Conservation (phyloP, 2,888 invertebrate species). For the Pediacus dermestoides region DNA sequence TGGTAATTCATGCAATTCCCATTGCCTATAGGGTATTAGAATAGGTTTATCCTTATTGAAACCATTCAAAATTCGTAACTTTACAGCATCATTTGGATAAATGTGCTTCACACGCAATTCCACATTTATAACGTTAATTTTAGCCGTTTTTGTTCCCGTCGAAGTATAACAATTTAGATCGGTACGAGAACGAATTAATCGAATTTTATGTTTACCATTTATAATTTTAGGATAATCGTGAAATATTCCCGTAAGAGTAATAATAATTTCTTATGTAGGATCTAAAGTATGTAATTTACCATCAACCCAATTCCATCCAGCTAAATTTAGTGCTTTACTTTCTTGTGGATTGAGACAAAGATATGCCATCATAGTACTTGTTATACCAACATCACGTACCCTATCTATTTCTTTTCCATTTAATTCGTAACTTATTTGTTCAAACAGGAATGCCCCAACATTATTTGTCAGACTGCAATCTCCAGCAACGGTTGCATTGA, state of each 20-base stretch:
- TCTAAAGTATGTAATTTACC: neutral
- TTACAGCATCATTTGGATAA: conserved; percentile 18
- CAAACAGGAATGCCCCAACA: conserved; percentile 17
- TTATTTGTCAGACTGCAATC: conserved; percentile 13
- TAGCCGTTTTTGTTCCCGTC: conserved; percentile 2
- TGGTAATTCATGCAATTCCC: conserved; percentile 22
- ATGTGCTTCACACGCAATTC: conserved; percentile 19
- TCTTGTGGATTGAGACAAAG: conserved; percentile 14
- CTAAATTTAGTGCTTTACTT: conserved; percentile 12
- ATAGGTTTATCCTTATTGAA: conserved; percentile 17
- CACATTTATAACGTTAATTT: conserved; percentile 14
- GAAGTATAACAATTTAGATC: conserved; percentile 16
- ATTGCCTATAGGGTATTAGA: conserved; percentile 20
- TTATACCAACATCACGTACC: conserved; percentile 19
- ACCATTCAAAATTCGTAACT: conserved; percentile 14
- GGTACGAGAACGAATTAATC: conserved; percentile 17
- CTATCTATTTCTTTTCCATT: conserved; percentile 17
- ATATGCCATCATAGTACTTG: conserved; percentile 15
- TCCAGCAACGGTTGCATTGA: conserved; percentile 9
- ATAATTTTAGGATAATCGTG: conserved; percentile 16
- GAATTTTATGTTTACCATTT: conserved; percentile 18
- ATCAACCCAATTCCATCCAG: conserved; percentile 15
- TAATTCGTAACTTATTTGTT: conserved; percentile 16
- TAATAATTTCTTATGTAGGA: conserved; percentile 3
- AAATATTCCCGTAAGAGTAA: conserved; percentile 21